These are phyloP conservation scores for Drosophila triauraria DNA, from an alignment of 1,140 invertebrate genomes.

Conservation along the genomic window DNA sequence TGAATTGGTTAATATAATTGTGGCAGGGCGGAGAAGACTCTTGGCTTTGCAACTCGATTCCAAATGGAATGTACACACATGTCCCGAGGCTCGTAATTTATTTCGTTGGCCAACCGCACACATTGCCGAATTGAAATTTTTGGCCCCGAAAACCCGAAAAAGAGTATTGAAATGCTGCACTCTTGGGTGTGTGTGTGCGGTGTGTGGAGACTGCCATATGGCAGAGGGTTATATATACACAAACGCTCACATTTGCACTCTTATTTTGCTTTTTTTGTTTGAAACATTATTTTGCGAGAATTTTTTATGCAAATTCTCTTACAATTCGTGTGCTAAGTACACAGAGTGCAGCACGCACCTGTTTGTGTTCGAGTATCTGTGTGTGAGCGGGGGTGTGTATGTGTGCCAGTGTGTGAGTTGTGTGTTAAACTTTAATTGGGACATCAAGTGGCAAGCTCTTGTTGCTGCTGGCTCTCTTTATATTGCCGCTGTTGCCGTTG, in stretches of 20 bases:
- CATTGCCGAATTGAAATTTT: constrained; percentile 21
- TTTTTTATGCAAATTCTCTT: constrained; percentile 76
- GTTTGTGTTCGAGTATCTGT: constrained; percentile 30
- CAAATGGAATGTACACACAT: constrained; percentile 37
- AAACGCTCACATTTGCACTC: constrained; percentile 4
- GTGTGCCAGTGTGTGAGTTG: constrained; percentile 23
- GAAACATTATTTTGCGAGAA: constrained; percentile 48
- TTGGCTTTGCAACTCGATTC: constrained; percentile 40
- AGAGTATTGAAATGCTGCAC: constrained; percentile 28
- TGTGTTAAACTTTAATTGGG: constrained; percentile 79
- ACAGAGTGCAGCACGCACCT: constrained; percentile 65
- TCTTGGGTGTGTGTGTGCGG: background rate
- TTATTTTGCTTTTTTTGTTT: constrained; percentile 31
- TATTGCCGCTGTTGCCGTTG: constrained; percentile 14
- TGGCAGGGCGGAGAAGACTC: constrained; percentile 5
- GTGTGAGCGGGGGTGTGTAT: constrained; percentile 17
- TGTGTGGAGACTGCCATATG: constrained; percentile 15
- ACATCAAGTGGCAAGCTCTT: constrained; percentile 72
- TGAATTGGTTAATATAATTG: constrained; percentile 41
- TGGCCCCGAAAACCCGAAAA: constrained; percentile 18
- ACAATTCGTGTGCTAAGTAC: constrained; percentile 76
- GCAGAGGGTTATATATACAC: constrained; percentile 25
- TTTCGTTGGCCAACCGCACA: constrained; percentile 27
- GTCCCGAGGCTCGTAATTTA: constrained; percentile 33
- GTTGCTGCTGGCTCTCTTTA: constrained; percentile 34